These are phyloP conservation scores for Acutogordius australiensis DNA, from an alignment of 2,888 invertebrate species.

Conservation along the genomic window DNA sequence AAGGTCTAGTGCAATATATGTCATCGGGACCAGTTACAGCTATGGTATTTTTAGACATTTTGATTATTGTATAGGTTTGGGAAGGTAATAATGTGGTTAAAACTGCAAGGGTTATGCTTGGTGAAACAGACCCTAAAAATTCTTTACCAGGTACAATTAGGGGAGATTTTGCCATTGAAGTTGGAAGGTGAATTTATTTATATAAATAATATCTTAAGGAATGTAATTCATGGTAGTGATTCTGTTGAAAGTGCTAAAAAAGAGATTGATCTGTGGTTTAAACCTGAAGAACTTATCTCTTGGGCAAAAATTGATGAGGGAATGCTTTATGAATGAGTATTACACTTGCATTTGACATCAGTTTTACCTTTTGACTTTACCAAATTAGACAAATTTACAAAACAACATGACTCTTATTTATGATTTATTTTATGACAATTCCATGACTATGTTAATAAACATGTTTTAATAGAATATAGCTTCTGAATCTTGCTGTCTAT, in stretches of 20 bases:
- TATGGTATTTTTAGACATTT: constrained; percentile 30
- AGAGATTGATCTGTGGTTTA: constrained; percentile 85
- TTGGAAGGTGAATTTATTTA: constrained; percentile 34
- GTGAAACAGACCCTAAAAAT: constrained; percentile 81
- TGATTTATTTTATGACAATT: no score
- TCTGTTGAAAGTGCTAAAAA: constrained; percentile 74
- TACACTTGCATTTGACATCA: no score
- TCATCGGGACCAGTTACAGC: constrained; percentile 40
- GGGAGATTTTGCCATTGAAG: constrained; percentile 77
- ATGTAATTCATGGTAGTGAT: constrained; percentile 88
- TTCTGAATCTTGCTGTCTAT: no score
- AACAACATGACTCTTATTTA: no score
- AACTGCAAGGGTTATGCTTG: constrained; percentile 74
- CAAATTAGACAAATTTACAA: no score
- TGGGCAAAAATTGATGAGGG: constrained; percentile 50
- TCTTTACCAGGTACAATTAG: constrained; percentile 83
- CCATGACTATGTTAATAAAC: no score
- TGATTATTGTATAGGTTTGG: constrained; percentile 38
- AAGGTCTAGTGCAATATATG: constrained; percentile 72
- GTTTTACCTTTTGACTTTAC: no score
- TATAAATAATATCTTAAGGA: constrained; percentile 29
- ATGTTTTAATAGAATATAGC: no score
- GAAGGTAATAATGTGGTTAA: constrained; percentile 77
- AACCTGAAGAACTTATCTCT: constrained; percentile 44
- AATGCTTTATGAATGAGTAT: constrained; percentile 91